Base-by-base conservation (phyloP, 1,140 invertebrate genomes). In the Drosophila setifemur region DNA sequence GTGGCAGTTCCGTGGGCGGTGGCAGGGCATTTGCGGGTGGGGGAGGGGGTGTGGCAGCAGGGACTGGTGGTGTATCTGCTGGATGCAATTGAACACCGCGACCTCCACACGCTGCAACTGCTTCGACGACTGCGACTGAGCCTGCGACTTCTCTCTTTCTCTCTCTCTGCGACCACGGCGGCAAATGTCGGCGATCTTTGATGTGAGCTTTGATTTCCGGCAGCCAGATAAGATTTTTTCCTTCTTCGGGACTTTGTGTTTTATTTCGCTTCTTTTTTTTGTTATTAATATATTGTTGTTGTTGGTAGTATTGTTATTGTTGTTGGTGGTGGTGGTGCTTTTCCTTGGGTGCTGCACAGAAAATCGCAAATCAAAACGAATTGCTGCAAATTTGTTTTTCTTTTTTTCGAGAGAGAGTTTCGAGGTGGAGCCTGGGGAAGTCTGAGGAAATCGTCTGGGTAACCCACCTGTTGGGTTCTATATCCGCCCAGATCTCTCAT, bases 151-250 rank as follows among this genome's bases (percentile, higher is more conserved):
- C 28, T 11, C 28, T 28, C 28, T 1, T n/a, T n/a, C 28, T n/a
- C 9, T n/a, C 28, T 28, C 4, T 28, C 37, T 18, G 14, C 45
- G 44, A 61, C 71, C 12, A 26, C 35, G 77, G 31, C 78, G 53
- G 61, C 58, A 58, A 58, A 19, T 52, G 76, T 53, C 73, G 63
- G 72, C 47, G 49, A 70, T 67, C 85, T 88, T 88, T 88, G 85
- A 88, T 81, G 85, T 88, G 64, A 72, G 69, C 85, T 88, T 88
- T 88, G 85, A 88, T 88, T 88, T 88, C 85, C 85, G 85, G 85
- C 85, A 79, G 79, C 60, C 54, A 85, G 85, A 88, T 88, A 88
- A 88, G 85, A 88, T 85, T 88, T 61, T 71, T 72, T 60, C 39
- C 61, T 35, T 19, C 21, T 28, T 14, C 31, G 11, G 11, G 2